Base-by-base conservation (phyloP, 1,140 invertebrate species). In the Brachionus angularis region DNA sequence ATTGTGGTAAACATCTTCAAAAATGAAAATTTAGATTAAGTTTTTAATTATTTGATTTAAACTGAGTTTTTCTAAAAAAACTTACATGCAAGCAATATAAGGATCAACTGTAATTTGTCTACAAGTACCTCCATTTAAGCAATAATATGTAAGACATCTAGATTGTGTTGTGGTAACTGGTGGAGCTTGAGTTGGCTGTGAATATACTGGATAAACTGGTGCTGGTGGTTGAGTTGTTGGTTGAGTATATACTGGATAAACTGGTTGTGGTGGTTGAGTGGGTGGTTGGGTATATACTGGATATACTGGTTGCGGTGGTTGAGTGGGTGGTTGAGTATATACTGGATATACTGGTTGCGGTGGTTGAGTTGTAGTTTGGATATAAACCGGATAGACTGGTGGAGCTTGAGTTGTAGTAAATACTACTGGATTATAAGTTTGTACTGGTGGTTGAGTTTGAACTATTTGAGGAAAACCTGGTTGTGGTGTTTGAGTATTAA, bases 81-180 rank as follows among this genome's bases (percentile, higher is more conserved):
- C 5, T 47, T 47, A 67, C 62, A 67, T 29, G 47, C 62, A 67
- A 12, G 47, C 29, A 16, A 34, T 34, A 29, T 42, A 58, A 14
- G 47, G 62, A n/a, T 39, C 46, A 25, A 21, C 33, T 12, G 34
- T 50, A 18, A 33, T 47, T 36, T 29, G 21, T 47, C 42, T 46
- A 27, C 62, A 67, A 16, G 42, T 47, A 21, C 62, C 62, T 18
- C 62, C 62, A 21, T 67, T 67, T 18, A 67, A n/a, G 36, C 62
- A 67, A 10, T 47, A 47, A 10, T 39, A 18, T 58, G 42, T 50
- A 10, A 21, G 27, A 36, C 62, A 67, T 47, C 29, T 29, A 12
- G 62, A 67, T 8, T 14, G 21, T 14, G 16, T 31, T 27, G n/a
- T 46, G 36, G 47, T 50, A 3, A 67, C 62, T 46, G 42, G 42